A percentile compares a stretch with the other conserved stretches of the same genome.
phyloP scores from a whole-genome alignment of 1,140 invertebrate genomes.

The Gryllus bimaculatus region DNA sequence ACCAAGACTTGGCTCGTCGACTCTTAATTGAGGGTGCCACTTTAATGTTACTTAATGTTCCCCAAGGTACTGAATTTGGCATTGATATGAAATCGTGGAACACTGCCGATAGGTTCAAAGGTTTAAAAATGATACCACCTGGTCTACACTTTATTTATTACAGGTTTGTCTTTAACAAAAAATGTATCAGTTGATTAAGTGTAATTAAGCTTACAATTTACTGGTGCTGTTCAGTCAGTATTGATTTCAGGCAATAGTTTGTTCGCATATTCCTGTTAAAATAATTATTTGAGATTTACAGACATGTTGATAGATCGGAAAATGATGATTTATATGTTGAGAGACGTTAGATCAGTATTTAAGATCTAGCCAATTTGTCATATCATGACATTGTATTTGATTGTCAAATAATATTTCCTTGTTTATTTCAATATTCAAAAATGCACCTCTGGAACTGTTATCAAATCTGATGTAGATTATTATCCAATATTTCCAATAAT shows the following conservation, averaged over 20 bases:
- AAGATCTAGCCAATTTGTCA: too few species aligned
- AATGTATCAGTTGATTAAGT: neutral
- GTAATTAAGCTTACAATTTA: neutral
- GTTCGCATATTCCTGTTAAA: slow-evolving; percentile 13
- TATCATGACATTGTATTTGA: too few species aligned
- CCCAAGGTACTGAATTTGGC: slow-evolving; percentile 84
- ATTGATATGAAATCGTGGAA: slow-evolving; percentile 93
- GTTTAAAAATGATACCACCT: slow-evolving; percentile 97
- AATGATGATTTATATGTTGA: too few species aligned
- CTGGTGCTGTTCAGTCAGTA: neutral
- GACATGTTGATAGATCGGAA: too few species aligned
- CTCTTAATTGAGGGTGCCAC: slow-evolving; percentile 75
- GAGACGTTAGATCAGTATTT: too few species aligned
- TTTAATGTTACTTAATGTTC: slow-evolving; percentile 74
- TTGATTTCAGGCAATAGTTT: slow-evolving; percentile 2
- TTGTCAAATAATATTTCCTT: too few species aligned
- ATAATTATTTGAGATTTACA: too few species aligned
- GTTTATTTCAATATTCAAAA: too few species aligned
- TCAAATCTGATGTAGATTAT: too few species aligned
- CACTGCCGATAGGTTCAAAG: slow-evolving; percentile 84
- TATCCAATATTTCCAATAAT: too few species aligned
- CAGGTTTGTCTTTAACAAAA: slow-evolving; percentile 43
- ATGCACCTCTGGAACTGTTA: too few species aligned
- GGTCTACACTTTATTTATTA: slow-evolving; percentile 93
- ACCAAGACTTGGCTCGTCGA: slow-evolving; percentile 63